Base-by-base conservation (phyloP, 1,140 invertebrate species). In the Whitmania pigra region DNA sequence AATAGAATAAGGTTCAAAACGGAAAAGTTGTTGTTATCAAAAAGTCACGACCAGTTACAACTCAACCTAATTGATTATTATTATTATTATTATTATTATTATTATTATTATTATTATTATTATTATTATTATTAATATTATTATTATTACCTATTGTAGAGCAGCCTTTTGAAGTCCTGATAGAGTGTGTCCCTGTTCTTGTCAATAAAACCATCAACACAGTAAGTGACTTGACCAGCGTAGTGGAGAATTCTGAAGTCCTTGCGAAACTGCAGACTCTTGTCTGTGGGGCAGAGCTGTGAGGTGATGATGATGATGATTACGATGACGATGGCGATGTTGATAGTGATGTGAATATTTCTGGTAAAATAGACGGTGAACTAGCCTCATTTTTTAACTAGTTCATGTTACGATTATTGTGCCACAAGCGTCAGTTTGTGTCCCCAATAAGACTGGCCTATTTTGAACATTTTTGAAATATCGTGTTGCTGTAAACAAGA, bases 111-210 rank as follows among this genome's bases (percentile, higher is more conserved):
- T 17, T 17, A 49, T 49, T 13, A 49, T 63, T 0, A 4, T 7
- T 7, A 63, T 25, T 18, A 63, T 17, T 18, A 63, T 13, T 7
- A 9, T 0, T 9, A 15, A 68, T n/a, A 9, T n/a, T n/a, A n/a
- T n/a, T n/a, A n/a, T n/a, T n/a, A n/a, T n/a, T 71, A 83, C 82
- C 84, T 85, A 76, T 80, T 89, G 82, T 88, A 94, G 66, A 97
- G 83, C 67, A 97, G 82, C 31, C 94, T 85, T 83, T 96, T 97
- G 76, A 96, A 92, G 82, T 97, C 94, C 85, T 97, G 93, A 82
- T 91, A 97, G 22, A 97, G 83, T 0, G 90, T 90, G 80, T 97
- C 93, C 82, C 90, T 93, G 81, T 97, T 97, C 83, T 97, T 97
- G 79, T 97, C 93, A 78, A 97, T 86, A 80, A 97, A 97, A 18